phyloP scores from a whole-genome alignment of 2,113 vertebrate species.

The Perca flavescens region DNA sequence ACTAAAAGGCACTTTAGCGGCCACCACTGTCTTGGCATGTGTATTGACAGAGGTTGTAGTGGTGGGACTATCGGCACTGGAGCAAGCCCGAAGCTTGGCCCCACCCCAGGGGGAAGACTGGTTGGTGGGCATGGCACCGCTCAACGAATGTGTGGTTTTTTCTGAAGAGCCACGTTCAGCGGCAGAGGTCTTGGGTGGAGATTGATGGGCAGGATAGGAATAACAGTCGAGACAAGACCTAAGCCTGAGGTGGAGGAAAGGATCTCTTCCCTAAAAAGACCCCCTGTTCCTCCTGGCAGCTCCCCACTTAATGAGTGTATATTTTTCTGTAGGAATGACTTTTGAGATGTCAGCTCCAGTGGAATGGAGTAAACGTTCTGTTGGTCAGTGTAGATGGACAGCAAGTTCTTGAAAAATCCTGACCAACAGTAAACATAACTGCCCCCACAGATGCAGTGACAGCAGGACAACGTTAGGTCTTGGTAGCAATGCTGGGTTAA shows the following conservation, averaged over 20 bases:
- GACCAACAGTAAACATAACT: conserved; percentile 59
- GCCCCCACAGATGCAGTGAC: conserved; percentile 8
- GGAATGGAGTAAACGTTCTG: conserved; percentile 29
- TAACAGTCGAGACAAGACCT: not conserved
- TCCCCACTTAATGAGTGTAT: conserved; percentile 56
- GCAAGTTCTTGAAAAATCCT: conserved; percentile 46
- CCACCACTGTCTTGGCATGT: conserved; percentile 26
- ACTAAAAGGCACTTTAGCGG: conserved; percentile 89
- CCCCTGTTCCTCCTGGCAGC: conserved; percentile 63
- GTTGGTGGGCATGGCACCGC: conserved; percentile 82
- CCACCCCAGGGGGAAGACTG: conserved; percentile 71
- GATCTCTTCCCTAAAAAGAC: conserved; percentile 23
- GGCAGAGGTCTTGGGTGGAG: conserved; percentile 36
- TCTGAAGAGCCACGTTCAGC: conserved; percentile 10
- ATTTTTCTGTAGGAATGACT: not conserved
- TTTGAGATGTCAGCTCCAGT: conserved; percentile 61
- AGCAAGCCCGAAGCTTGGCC: conserved; percentile 13
- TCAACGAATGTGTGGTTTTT: not conserved
- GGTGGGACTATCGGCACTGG: conserved; percentile 67
- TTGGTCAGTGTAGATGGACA: not conserved
- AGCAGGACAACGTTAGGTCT: not conserved
- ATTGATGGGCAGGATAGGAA: conserved; percentile 25
- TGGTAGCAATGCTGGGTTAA: not conserved
- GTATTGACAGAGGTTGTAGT: conserved; percentile 43
- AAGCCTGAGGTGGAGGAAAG: conserved; percentile 45